These are phyloP conservation scores for Tadarida brasiliensis DNA, from an alignment of 2,797 vertebrate species.

Conservation along the genomic window DNA sequence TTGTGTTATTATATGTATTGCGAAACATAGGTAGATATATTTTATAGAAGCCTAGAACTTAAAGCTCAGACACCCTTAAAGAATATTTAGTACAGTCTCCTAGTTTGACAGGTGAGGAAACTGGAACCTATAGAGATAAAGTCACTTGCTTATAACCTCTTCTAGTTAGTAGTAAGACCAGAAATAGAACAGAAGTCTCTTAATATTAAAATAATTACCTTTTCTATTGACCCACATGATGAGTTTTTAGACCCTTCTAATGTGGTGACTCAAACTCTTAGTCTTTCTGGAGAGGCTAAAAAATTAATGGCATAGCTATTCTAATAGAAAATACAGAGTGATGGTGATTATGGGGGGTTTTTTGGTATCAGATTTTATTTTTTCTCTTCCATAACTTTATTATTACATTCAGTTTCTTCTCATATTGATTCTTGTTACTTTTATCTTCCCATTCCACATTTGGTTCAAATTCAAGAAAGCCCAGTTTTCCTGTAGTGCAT, in stretches of 20 bases:
- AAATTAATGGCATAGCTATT: not conserved
- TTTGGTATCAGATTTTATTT: not conserved
- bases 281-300: not conserved
- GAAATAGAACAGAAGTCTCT: slow-evolving; percentile 22
- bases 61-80: not conserved
- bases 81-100: not conserved
- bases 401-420: not conserved
- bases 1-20: not conserved
- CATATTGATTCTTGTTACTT: not conserved
- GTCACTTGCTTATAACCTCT: not conserved
- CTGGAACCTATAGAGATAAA: not conserved
- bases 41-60: slow-evolving; percentile 31
- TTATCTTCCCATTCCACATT: not conserved
- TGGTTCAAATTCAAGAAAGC: slow-evolving; percentile 39
- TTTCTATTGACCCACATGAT: not conserved
- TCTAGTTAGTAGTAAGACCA: slow-evolving; percentile 13
- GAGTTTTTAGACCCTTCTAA: slow-evolving; percentile 1
- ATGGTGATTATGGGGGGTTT: not conserved
- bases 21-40: not conserved
- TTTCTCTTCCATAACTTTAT: not conserved
- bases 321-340: not conserved
- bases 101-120: slow-evolving; percentile 32
- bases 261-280: not conserved
- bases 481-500: not conserved
- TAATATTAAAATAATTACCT: not conserved